Conservation (phyloP, 2,797 vertebrate genomes). For the Telmatherina bonti region DNA sequence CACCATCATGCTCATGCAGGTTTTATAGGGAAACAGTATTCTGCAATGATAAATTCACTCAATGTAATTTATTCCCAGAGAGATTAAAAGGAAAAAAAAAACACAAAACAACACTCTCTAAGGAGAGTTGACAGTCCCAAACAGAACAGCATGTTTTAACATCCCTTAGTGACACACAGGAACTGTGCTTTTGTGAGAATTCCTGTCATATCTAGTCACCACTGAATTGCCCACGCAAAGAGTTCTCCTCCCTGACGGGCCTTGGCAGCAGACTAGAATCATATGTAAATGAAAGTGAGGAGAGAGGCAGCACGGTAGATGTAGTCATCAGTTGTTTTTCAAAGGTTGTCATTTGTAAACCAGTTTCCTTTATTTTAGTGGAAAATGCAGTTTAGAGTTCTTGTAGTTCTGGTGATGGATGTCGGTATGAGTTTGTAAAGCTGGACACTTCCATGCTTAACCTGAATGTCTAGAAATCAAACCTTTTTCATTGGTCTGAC, state of each 20-base stretch:
- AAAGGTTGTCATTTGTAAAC: neutral
- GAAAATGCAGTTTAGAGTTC: neutral
- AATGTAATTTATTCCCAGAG: constrained; percentile 51
- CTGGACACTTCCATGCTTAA: neutral
- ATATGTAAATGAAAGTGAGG: constrained; percentile 26
- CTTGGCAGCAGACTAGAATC: constrained; percentile 21
- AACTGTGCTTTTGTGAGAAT: constrained; percentile 50
- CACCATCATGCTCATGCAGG: neutral
- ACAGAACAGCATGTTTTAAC: constrained; percentile 49
- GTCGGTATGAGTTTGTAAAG: neutral
- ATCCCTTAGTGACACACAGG: constrained; percentile 42
- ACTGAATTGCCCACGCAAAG: constrained; percentile 57
- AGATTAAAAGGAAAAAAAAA: constrained; percentile 39
- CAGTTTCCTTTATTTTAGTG: neutral
- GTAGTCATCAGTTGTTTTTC: constrained; percentile 1
- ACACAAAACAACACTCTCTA: neutral
- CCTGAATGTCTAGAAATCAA: neutral
- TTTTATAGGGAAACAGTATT: constrained; percentile 22
- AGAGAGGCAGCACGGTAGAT: constrained; percentile 19
- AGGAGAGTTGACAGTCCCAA: constrained; percentile 50
- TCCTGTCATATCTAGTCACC: constrained; percentile 61
- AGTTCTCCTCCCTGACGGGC: constrained; percentile 41
- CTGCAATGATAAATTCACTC: constrained; percentile 46
- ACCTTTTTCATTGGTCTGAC: neutral
- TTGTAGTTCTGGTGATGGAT: neutral